phyloP scores from a whole-genome alignment of 64 coral and sea anemone species.

The Pocillopora verrucosa region DNA sequence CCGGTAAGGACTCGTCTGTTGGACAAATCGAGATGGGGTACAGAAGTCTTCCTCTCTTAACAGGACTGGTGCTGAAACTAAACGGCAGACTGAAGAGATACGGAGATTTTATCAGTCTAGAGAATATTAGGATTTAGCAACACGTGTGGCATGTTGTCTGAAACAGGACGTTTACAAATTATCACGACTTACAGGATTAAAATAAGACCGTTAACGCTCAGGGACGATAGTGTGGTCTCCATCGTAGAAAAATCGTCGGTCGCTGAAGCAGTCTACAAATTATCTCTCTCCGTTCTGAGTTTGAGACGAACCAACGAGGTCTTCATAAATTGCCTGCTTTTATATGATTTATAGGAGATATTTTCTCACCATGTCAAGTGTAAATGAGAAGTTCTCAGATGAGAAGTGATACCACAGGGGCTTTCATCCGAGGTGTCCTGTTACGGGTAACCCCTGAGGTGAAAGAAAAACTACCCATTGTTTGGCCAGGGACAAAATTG shows the following conservation, averaged over 20 bases:
- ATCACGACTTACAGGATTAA: constrained; percentile 43
- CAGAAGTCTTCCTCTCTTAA: too few relatives aligned
- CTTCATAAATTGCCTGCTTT: constrained; percentile 18
- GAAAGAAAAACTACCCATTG: constrained; percentile 13
- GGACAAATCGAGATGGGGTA: not conserved
- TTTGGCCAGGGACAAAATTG: not conserved
- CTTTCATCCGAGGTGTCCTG: constrained; percentile 19
- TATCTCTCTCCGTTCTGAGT: not conserved
- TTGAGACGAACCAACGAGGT: not conserved
- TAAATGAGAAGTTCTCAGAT: constrained; percentile 4
- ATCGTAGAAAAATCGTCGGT: not conserved
- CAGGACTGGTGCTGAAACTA: constrained; percentile 5
- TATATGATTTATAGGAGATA: constrained; percentile 21
- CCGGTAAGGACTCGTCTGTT: constrained; percentile 17
- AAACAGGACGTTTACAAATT: constrained; percentile 8
- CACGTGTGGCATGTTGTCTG: constrained; percentile 32
- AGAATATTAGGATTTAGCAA: not conserved
- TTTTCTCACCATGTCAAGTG: constrained; percentile 22
- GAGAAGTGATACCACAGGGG: not conserved
- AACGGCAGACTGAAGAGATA: constrained; percentile 30
- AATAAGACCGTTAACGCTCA: constrained; percentile 11
- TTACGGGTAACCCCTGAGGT: constrained; percentile 38
- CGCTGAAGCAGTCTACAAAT: not conserved
- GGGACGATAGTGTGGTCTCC: constrained; percentile 6
- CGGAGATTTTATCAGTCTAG: constrained; percentile 31